These are phyloP conservation scores for Ceyx erithaca DNA, from an alignment of 2,797 vertebrate species.

Conservation along the genomic window DNA sequence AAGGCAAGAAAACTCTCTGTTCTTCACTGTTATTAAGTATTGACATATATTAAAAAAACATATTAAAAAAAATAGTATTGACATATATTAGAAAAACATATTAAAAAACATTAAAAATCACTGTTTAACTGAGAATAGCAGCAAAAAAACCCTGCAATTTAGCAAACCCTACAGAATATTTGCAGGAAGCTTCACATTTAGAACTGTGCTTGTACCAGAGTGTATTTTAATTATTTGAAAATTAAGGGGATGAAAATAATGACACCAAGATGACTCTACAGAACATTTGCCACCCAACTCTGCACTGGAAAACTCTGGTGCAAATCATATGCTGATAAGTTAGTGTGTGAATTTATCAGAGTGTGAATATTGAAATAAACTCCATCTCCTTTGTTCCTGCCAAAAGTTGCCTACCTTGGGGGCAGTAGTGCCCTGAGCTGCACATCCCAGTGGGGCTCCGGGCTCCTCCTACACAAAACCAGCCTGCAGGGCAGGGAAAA, in stretches of 20 bases:
- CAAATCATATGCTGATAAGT: rapidly evolving
- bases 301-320: background rate
- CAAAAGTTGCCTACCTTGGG: conserved; percentile 76
- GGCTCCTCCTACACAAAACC: conserved; percentile 88
- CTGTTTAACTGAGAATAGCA: background rate
- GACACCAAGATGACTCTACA: background rate
- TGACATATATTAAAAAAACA: background rate
- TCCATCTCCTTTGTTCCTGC: rapidly evolving
- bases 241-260: background rate
- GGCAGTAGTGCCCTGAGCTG: conserved; percentile 89
- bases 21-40: background rate
- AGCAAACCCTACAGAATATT: background rate
- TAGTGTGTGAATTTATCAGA: rapidly evolving
- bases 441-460: conserved; percentile 83
- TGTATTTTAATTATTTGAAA: background rate
- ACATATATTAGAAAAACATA: background rate
- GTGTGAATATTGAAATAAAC: background rate
- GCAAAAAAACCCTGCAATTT: background rate
- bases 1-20: background rate
- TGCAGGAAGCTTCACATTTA: background rate
- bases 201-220: background rate
- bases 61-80: background rate
- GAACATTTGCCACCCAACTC: background rate
- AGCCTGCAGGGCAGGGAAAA: conserved; percentile 81
- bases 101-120: background rate